Base-by-base conservation (phyloP, 2,113 vertebrate genomes). In the Elgaria multicarinata region DNA sequence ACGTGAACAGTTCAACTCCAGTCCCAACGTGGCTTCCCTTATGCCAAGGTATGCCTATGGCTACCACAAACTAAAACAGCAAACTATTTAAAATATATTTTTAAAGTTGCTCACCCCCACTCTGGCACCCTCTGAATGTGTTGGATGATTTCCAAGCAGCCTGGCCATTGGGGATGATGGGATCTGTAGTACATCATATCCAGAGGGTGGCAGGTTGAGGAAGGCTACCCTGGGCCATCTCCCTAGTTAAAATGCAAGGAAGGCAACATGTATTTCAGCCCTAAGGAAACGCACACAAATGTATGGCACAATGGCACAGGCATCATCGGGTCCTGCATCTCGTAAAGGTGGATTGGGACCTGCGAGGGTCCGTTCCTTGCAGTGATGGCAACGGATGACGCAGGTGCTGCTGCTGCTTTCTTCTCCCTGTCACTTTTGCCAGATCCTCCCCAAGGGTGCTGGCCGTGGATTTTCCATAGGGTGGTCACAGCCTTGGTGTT, bases 381-480 rank as follows among this genome's bases (percentile, higher is more conserved):
- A 50, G 46, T 8, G 46, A 50, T 50, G 46, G 46, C 46, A 50
- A 50, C 46, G 8, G 46, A 50, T 50, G 8, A 50, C 8, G 46
- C 46, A 50, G 3, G 3, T 50, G 46, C n/a, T 24, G 8, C 1
- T 79, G 55, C 79, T 4, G 12, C 1, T 18, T 33, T 13, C 22
- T 16, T 18, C 50, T 46, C 67, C 90, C 83, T 64, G 20, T 89
- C 46, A 50, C 55, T 39, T 92, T n/a, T 72, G 87, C 2, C 84
- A 98, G 98, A 98, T 84, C 82, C 92, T 0, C 96, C 97, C 31
- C 98, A 98, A 91, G 97, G 98, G 78, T 98, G 97, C 93, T 53
- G 97, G 10, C 98, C 98, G n/a, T 98, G 97, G 96, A 93, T 98
- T 75, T 99, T 98, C 95, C 97, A 98, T 44, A 87, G 97, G 79